These are phyloP conservation scores for Xyliphius kryptos DNA, from an alignment of 2,113 vertebrate species.

Conservation along the genomic window DNA sequence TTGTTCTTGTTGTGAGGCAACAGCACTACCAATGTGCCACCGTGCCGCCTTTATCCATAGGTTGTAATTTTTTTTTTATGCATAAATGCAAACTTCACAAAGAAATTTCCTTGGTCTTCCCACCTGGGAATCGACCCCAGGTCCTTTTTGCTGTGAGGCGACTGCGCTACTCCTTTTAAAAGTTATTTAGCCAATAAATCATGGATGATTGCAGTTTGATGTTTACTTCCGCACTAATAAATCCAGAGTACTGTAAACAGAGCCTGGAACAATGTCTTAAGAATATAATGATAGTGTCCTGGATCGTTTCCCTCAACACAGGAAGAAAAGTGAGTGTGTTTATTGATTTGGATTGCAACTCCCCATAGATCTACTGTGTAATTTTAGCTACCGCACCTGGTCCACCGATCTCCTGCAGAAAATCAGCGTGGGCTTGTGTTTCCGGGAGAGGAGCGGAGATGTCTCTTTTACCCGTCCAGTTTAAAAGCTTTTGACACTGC, in stretches of 20 bases:
- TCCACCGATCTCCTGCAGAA: slow-evolving; percentile 8
- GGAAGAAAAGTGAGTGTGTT: slow-evolving; percentile 4
- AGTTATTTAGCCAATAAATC: slow-evolving; percentile 2
- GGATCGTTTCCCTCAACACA: background rate
- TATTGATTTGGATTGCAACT: slow-evolving; percentile 12
- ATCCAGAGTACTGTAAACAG: background rate
- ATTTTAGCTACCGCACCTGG: slow-evolving; percentile 11
- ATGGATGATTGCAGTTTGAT: background rate
- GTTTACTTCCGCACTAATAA: background rate
- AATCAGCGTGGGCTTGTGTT: slow-evolving; percentile 3
- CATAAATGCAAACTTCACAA: no score
- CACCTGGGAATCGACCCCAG: no score
- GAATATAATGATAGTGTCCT: slow-evolving; percentile 9
- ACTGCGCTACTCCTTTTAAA: background rate
- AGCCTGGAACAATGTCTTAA: slow-evolving; percentile 1
- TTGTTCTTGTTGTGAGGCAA: no score
- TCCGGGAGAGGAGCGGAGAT: slow-evolving; percentile 4
- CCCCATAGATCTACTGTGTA: slow-evolving; percentile 2
- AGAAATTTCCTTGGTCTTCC: no score
- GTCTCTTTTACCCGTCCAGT: slow-evolving; percentile 5
- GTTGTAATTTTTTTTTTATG: background rate
- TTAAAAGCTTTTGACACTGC: slow-evolving; percentile 18
- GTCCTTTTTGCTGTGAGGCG: no score
- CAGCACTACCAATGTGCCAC: no score
- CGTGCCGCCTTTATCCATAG: no score